These are phyloP conservation scores for Physella acuta DNA, from an alignment of 1,140 invertebrate species.

Conservation along the genomic window DNA sequence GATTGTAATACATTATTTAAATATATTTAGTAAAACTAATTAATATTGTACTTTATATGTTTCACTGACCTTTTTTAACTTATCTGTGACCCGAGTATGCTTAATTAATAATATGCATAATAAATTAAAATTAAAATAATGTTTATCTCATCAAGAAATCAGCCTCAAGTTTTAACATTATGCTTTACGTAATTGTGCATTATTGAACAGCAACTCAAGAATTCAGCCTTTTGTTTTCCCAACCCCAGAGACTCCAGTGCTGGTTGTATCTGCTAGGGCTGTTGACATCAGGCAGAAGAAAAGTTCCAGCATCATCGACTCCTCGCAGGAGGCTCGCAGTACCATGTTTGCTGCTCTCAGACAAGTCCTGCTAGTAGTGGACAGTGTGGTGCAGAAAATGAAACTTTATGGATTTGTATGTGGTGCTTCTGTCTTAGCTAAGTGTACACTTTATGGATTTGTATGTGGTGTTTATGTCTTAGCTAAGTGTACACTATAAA, in stretches of 20 bases:
- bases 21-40: too few relatives aligned
- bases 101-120: too few relatives aligned
- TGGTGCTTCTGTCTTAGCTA: not conserved
- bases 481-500: too few relatives aligned
- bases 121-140: too few relatives aligned
- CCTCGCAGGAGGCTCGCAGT: not conserved
- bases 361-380: conserved; percentile 10
- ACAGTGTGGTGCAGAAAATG: conserved; percentile 5
- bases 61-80: too few relatives aligned
- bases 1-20: too few relatives aligned
- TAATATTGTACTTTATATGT: too few relatives aligned
- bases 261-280: conserved; percentile 8
- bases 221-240: not conserved
- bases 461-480: not conserved
- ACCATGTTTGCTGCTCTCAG: conserved; percentile 12
- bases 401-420: conserved; percentile 12
- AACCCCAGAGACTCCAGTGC: conserved; percentile 2
- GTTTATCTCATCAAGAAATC: too few relatives aligned
- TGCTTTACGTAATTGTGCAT: too few relatives aligned
- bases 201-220: too few relatives aligned
- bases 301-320: not conserved
- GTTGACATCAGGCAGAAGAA: not conserved
- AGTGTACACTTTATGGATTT: not conserved
- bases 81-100: too few relatives aligned
- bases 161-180: too few relatives aligned